Conservation (phyloP, 2,888 invertebrate genomes). For the Ectemnius cavifrons region DNA sequence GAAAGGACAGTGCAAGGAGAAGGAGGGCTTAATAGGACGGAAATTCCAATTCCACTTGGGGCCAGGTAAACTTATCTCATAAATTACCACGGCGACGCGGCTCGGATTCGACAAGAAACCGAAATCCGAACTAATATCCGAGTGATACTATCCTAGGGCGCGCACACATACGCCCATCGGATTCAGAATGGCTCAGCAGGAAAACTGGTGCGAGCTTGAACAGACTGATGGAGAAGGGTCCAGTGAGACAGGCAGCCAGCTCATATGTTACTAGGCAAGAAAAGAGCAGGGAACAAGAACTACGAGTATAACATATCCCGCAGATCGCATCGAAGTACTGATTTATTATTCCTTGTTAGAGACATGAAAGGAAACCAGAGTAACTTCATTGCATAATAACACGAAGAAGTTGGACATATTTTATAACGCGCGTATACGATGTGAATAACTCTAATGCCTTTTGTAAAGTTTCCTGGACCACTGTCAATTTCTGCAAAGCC, state of each 20-base stretch:
- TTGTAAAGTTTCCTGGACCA: neutral
- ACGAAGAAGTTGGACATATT: no score
- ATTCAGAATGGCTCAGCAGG: slow-evolving; percentile 24
- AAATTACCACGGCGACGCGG: slow-evolving; percentile 25
- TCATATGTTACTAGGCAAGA: slow-evolving; percentile 20
- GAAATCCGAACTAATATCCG: slow-evolving; percentile 48
- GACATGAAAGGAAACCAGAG: neutral
- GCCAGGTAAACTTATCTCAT: slow-evolving; percentile 31
- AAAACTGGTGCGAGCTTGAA: slow-evolving; percentile 6
- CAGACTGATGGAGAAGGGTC: slow-evolving; percentile 36
- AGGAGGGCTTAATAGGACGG: slow-evolving; percentile 28
- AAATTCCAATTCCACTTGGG: slow-evolving; percentile 36
- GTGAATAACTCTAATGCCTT: no score
- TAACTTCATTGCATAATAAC: no score
- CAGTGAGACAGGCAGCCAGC: slow-evolving; percentile 26
- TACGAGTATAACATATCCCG: slow-evolving; percentile 31
- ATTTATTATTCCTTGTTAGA: slow-evolving; percentile 29
- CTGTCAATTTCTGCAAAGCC: neutral
- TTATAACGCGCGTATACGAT: no score
- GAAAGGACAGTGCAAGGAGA: no score
- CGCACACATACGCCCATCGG: neutral
- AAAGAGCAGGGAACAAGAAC: slow-evolving; percentile 10
- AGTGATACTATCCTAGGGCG: neutral
- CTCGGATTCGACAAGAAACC: slow-evolving; percentile 35
- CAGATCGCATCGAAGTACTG: slow-evolving; percentile 36